Evolutionary conservation across 2,888 invertebrate genomes (phyloP), one percentile per base, ranked within the genome.

Genomic region (Apodemia duryi): DNA sequence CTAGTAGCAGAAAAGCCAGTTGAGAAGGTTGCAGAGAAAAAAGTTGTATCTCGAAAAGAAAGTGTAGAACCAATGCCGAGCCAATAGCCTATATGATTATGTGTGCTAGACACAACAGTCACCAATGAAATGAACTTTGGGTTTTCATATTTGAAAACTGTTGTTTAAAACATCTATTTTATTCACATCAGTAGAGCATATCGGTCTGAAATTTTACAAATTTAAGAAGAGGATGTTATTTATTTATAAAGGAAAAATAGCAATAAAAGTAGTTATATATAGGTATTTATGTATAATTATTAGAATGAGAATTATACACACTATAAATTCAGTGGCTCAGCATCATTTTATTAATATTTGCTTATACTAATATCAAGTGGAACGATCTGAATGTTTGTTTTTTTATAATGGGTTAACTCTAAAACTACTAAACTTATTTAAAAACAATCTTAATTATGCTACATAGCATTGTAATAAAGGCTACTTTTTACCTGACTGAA

Each of bases 101-200:
- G 87, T 79, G 81, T 77, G 66, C 82, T 85, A 73, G 73, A 75
- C 69, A 64, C 72, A 72, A 74, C 79, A 62, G 75, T 79, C 75
- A 76, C 82, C 67, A 76, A 81, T 68, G 75, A 84, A 69, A 83
- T 78, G 80, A 85, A 88, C 84, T 87, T 77, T 86, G 77, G 85
- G 84, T 87, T 90, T 84, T 85, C 86, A 70, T 87, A 86, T 73
- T 77, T 86, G 82, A 89, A 87, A 84, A 85, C 84, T 69, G 82
- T 87, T 78, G 81, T 86, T 79, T 87, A 76, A 70, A 73, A 60
- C 61, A 69, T 69, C 69, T 70, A 32, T 60, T 46, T 46, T 46
- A 46, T 46, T 29, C 1, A 32, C 57, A 57, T 57, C 57, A 57
- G 29, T 57, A 57, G 57, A 57, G 57, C 57, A 57, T 57, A 57